Percentiles rank a stretch among this genome's conserved stretches.
phyloP scores from a whole-genome alignment of 1,140 invertebrate species.

The Drosophila yakuba region DNA sequence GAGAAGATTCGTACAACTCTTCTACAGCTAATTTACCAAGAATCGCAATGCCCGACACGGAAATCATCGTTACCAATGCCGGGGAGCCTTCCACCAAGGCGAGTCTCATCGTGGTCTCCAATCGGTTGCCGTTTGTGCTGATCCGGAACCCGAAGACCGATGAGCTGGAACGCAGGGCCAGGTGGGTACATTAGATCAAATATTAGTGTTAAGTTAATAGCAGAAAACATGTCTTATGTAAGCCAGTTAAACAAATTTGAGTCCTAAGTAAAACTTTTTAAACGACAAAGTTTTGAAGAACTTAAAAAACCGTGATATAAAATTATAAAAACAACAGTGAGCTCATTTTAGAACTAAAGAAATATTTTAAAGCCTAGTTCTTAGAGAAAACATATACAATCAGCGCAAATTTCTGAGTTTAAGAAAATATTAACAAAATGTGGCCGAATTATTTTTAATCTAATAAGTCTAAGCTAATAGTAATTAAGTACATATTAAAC shows the following conservation, averaged over 20 bases:
- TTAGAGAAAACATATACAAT: neutral
- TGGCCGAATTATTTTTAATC: neutral
- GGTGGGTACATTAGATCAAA: slow-evolving; percentile 83
- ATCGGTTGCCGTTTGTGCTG: slow-evolving; percentile 94
- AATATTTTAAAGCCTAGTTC: too few relatives aligned
- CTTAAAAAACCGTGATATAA: neutral
- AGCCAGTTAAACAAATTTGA: neutral
- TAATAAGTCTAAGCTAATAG: slow-evolving; percentile 10
- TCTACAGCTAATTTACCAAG: neutral
- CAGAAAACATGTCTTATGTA: neutral
- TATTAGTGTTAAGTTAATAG: too few relatives aligned
- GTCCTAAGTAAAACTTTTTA: too few relatives aligned
- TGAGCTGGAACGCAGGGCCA: slow-evolving; percentile 91
- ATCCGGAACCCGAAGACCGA: slow-evolving; percentile 90
- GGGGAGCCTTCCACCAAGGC: slow-evolving; percentile 85
- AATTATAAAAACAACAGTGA: too few relatives aligned
- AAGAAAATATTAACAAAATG: neutral
- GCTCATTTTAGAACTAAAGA: too few relatives aligned
- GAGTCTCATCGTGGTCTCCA: slow-evolving; percentile 95
- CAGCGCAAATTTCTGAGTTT: neutral
- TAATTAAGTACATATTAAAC: slow-evolving; percentile 10
- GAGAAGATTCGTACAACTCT: slow-evolving; percentile 14
- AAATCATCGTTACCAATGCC: slow-evolving; percentile 80
- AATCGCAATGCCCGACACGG: slow-evolving; percentile 73
- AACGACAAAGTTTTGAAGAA: too few relatives aligned